These are phyloP conservation scores for Pardalotus punctatus DNA, from an alignment of 2,113 vertebrate genomes.

Conservation along the genomic window DNA sequence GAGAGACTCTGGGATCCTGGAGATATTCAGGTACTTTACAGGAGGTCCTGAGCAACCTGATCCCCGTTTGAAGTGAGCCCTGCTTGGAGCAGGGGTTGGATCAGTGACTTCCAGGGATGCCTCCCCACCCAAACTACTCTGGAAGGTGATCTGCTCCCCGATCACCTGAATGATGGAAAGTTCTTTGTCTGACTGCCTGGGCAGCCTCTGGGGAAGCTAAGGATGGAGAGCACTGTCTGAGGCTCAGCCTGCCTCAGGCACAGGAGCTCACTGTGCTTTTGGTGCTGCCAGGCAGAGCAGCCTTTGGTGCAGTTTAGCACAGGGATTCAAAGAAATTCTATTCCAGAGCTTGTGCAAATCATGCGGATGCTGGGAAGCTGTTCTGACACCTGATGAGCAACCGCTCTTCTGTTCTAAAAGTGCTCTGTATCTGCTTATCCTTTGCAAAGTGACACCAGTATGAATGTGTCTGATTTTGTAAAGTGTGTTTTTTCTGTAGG, in stretches of 20 bases:
- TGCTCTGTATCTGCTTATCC: conserved; percentile 18
- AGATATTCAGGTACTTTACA: background rate
- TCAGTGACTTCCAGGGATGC: background rate
- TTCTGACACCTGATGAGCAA: background rate
- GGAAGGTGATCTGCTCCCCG: background rate
- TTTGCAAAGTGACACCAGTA: background rate
- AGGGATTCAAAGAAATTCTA: background rate
- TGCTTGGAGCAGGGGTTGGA: background rate
- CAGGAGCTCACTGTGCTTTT: background rate
- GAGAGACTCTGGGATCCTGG: background rate
- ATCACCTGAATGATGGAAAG: background rate
- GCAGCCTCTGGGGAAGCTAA: background rate
- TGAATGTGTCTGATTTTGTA: conserved; percentile 33
- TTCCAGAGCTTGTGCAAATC: background rate
- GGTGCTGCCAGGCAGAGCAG: background rate
- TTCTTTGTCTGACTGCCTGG: background rate
- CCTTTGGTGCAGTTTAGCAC: background rate
- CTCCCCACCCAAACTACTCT: background rate
- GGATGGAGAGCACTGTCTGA: background rate
- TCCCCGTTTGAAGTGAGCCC: background rate
- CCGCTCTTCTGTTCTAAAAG: background rate
- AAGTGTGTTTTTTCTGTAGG: background rate
- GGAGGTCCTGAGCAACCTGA: background rate
- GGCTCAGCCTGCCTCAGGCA: background rate
- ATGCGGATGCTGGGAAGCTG: background rate